These are phyloP conservation scores for Thereuonema tuberculata DNA, from an alignment of 1,140 invertebrate species.

Conservation along the genomic window DNA sequence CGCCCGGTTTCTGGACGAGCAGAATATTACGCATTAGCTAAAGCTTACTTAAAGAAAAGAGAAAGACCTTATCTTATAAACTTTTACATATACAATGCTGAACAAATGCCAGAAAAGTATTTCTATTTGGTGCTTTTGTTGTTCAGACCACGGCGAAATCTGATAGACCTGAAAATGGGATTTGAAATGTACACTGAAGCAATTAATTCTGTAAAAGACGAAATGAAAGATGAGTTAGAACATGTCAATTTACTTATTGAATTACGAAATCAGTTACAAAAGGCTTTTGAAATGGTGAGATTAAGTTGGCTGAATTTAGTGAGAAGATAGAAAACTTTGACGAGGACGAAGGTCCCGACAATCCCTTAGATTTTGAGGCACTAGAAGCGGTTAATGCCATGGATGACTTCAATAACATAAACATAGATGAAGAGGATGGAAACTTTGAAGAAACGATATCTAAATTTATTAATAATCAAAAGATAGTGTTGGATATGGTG, in stretches of 20 bases:
- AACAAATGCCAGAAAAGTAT: conserved; percentile 4
- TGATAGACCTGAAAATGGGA: neutral
- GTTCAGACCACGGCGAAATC: conserved; percentile 4
- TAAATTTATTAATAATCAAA: conserved; percentile 1
- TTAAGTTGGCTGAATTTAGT: neutral
- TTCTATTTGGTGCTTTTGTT: neutral
- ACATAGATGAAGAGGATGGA: neutral
- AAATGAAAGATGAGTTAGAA: neutral
- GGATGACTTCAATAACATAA: neutral
- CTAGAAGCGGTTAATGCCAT: neutral
- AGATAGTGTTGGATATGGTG: neutral
- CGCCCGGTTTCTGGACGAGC: neutral
- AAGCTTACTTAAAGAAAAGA: neutral
- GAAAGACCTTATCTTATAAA: conserved; percentile 3
- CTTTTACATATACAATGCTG: neutral
- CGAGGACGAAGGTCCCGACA: neutral
- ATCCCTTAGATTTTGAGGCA: neutral
- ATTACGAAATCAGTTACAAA: neutral
- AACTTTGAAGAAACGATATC: neutral
- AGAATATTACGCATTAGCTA: neutral
- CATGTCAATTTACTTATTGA: neutral
- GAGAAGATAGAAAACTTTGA: neutral
- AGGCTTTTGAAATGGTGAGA: neutral
- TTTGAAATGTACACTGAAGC: neutral
- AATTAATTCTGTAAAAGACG: neutral